Evolutionary conservation across 2,888 invertebrate genomes (phyloP).

Genomic region (Allolobophora icterica): DNA sequence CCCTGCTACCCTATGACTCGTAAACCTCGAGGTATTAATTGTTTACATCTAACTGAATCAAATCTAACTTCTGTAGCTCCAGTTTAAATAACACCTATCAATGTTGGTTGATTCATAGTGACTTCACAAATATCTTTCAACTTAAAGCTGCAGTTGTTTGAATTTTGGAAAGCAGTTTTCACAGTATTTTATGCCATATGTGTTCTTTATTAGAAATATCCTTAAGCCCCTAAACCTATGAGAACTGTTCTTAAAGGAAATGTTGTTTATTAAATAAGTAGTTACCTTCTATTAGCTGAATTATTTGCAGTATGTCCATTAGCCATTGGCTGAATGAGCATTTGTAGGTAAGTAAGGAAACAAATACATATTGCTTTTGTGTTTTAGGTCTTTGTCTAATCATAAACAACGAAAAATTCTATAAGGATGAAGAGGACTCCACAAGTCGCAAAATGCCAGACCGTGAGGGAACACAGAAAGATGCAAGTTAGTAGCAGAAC

Average conservation of each 20-base stretch:
- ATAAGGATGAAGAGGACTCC: background rate
- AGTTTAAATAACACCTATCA: background rate
- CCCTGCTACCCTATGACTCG: slow-evolving; percentile 25
- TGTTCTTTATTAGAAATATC: too few relatives aligned
- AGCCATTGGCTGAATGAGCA: too few relatives aligned
- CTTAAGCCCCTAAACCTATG: too few relatives aligned
- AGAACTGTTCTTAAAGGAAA: too few relatives aligned
- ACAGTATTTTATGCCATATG: too few relatives aligned
- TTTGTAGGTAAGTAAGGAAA: background rate
- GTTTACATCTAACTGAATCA: background rate
- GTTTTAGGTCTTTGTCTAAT: slow-evolving; percentile 22
- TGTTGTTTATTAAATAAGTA: too few relatives aligned
- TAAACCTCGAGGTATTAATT: slow-evolving; percentile 2
- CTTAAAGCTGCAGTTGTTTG: too few relatives aligned
- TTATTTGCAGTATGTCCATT: too few relatives aligned
- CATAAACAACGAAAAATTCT: background rate
- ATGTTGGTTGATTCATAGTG: background rate
- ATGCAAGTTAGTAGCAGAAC: background rate
- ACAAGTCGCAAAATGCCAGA: slow-evolving; percentile 20
- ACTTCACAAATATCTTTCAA: background rate
- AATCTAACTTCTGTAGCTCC: background rate
- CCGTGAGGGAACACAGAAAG: slow-evolving; percentile 22
- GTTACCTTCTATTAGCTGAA: too few relatives aligned
- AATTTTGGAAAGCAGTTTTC: too few relatives aligned
- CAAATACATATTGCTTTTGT: background rate